These are phyloP conservation scores for Spilarctia lutea DNA, from an alignment of 2,888 invertebrate species.

Conservation along the genomic window DNA sequence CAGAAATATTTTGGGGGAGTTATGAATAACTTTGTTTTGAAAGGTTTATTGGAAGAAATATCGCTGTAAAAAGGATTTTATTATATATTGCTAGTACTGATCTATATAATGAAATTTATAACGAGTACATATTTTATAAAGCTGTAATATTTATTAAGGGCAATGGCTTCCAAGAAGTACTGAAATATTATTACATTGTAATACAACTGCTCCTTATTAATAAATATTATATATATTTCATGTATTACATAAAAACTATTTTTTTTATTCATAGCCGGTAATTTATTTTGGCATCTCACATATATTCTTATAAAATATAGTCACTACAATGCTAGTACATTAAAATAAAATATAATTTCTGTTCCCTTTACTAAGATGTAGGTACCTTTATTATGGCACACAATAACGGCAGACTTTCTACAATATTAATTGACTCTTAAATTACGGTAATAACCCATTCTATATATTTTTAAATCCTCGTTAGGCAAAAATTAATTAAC, in stretches of 20 bases:
- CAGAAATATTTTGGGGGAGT: constrained; percentile 5
- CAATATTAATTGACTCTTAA: constrained; percentile 1
- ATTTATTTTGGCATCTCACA: background rate
- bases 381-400: background rate
- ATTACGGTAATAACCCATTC: constrained; percentile 6
- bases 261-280: background rate
- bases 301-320: background rate
- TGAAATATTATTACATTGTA: background rate
- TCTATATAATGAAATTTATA: background rate
- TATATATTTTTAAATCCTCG: constrained; percentile 17
- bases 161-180: background rate
- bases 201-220: too few species aligned
- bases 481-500: constrained; percentile 22
- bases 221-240: too few species aligned
- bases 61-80: background rate
- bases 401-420: background rate
- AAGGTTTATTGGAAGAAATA: background rate
- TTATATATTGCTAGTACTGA: background rate
- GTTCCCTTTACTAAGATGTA: background rate
- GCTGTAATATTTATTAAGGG: background rate
- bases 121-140: background rate
- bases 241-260: too few species aligned
- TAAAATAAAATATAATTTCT: background rate
- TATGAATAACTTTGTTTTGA: background rate
- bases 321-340: background rate